These are phyloP conservation scores for Steinernema feltiae DNA, from an alignment of 1,140 invertebrate species.

Conservation along the genomic window DNA sequence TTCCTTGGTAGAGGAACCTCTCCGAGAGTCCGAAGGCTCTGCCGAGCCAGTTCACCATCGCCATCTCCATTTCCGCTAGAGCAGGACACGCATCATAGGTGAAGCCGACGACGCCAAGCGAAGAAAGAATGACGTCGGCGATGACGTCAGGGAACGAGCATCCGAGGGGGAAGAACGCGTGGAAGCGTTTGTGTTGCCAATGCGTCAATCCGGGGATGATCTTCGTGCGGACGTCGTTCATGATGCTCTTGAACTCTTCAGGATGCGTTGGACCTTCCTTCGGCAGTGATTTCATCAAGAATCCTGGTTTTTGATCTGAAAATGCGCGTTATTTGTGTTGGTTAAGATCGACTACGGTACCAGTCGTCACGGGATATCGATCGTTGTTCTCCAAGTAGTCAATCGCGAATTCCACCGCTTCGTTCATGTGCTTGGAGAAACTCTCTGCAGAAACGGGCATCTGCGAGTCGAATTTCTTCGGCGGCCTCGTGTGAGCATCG, in stretches of 20 bases:
- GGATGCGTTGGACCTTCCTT: not conserved
- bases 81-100: slow-evolving; percentile 83
- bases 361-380: not conserved
- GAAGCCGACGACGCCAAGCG: slow-evolving; percentile 76
- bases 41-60: slow-evolving; percentile 85
- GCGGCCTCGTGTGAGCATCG: not conserved
- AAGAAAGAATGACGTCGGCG: slow-evolving; percentile 74
- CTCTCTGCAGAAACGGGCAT: not conserved
- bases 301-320: not conserved
- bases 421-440: not conserved
- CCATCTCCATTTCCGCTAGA: slow-evolving; percentile 83
- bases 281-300: not conserved
- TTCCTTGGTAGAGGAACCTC: slow-evolving; percentile 68
- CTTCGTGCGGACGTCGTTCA: not conserved
- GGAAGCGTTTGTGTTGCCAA: slow-evolving; percentile 84
- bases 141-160: slow-evolving; percentile 81
- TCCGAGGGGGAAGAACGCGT: slow-evolving; percentile 84
- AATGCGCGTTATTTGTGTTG: no score
- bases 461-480: not conserved
- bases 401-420: not conserved
- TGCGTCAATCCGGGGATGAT: slow-evolving; percentile 60
- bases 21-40: slow-evolving; percentile 76
- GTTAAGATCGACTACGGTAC: no score
- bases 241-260: not conserved
- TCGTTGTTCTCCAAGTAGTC: not conserved